A percentile compares a stretch with the other conserved stretches of the same genome.
These are phyloP conservation scores for Cetonia aurata DNA, from an alignment of 2,888 invertebrate species.

Conservation along the genomic window DNA sequence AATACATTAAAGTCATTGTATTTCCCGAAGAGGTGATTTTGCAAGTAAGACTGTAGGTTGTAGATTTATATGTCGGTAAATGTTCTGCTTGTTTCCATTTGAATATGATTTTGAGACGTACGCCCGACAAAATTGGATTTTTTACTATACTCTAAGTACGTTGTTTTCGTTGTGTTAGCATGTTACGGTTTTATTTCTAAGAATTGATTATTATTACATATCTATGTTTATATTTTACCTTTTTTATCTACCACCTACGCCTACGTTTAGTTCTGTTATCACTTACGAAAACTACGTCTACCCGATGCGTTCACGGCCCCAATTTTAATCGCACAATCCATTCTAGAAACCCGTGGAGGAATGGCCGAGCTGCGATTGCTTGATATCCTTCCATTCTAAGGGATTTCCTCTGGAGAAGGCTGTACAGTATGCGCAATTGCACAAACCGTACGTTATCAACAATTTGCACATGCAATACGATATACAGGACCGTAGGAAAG, in stretches of 20 bases:
- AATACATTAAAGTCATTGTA: conserved; percentile 94
- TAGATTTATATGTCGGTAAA: conserved; percentile 47
- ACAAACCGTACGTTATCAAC: conserved; percentile 97
- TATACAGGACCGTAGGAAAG: conserved; percentile 94
- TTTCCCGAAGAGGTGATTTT: conserved; percentile 97
- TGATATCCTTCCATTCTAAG: conserved; percentile 98
- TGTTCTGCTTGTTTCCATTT: conserved; percentile 35
- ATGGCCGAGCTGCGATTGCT: conserved; percentile 98
- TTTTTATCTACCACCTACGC: conserved; percentile 43
- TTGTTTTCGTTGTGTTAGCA: conserved; percentile 35
- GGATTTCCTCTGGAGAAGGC: conserved; percentile 99
- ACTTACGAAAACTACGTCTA: conserved; percentile 27
- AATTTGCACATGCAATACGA: conserved; percentile 99
- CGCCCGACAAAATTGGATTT: conserved; percentile 14
- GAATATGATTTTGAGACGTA: conserved; percentile 21
- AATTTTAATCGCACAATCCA: conserved; percentile 34
- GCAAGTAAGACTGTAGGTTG: conserved; percentile 71
- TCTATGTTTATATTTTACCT: conserved; percentile 35
- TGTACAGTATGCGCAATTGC: conserved; percentile 92
- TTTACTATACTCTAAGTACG: conserved; percentile 9
- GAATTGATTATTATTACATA: conserved; percentile 23
- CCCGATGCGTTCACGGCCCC: background rate
- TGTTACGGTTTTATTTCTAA: conserved; percentile 19
- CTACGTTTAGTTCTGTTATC: conserved; percentile 29
- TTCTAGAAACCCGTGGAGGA: conserved; percentile 92